Evolutionary conservation across 2,113 vertebrate genomes (phyloP).

Genomic region (Oncorhynchus clarkii): DNA sequence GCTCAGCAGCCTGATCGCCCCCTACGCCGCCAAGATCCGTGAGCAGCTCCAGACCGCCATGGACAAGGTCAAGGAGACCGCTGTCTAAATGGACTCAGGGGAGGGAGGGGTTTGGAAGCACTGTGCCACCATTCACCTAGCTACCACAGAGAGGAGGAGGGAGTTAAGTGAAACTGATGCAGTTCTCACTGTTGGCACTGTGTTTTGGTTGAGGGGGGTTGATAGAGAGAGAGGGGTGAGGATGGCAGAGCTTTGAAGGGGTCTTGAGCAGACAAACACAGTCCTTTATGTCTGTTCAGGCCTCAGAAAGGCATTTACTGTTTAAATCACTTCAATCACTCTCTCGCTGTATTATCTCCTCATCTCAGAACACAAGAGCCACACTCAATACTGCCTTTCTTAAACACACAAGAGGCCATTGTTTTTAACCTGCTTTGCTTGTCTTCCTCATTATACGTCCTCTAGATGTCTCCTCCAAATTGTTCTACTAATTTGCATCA

Average conservation of each 20-base stretch:
- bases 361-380: slow-evolving; percentile 39
- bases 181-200: slow-evolving; percentile 28
- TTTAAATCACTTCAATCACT: slow-evolving; percentile 24
- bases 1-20: slow-evolving; percentile 64
- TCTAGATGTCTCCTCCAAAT: slow-evolving; percentile 2
- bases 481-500: neutral
- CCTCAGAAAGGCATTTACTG: slow-evolving; percentile 7
- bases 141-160: slow-evolving; percentile 14
- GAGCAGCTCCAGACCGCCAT: slow-evolving; percentile 65
- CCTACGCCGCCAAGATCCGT: slow-evolving; percentile 65
- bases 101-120: slow-evolving; percentile 15
- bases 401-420: slow-evolving; percentile 35
- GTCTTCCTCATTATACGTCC: slow-evolving; percentile 28
- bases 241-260: slow-evolving; percentile 8
- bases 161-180: slow-evolving; percentile 50
- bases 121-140: slow-evolving; percentile 29
- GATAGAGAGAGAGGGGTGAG: slow-evolving; percentile 18
- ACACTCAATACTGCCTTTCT: slow-evolving; percentile 28
- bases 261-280: neutral
- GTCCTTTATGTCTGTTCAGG: slow-evolving; percentile 1
- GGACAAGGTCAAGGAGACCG: slow-evolving; percentile 66
- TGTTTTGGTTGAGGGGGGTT: slow-evolving; percentile 25
- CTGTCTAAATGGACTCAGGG: slow-evolving; percentile 41
- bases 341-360: slow-evolving; percentile 34
- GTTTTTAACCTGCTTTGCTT: slow-evolving; percentile 46